phyloP scores from a whole-genome alignment of 2,888 invertebrate genomes.

The Cryptus armator region DNA sequence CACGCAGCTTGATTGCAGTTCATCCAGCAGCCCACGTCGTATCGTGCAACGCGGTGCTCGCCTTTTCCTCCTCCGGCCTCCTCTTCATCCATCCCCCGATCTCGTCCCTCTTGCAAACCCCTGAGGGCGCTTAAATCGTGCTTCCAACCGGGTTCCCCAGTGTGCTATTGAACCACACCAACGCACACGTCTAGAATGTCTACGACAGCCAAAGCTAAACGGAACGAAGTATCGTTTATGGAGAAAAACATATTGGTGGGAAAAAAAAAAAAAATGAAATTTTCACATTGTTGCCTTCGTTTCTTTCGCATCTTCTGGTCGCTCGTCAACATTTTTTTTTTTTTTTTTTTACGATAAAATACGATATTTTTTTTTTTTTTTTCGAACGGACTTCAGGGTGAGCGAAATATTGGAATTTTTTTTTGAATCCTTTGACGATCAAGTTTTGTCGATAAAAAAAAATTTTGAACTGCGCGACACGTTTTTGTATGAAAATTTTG shows the following conservation, averaged over 20 bases:
- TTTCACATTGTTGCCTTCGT: neutral
- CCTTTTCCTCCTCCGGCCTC: conserved; percentile 33
- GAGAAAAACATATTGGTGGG: neutral
- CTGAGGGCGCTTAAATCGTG: conserved; percentile 56
- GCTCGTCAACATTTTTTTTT: no score
- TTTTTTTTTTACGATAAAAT: no score
- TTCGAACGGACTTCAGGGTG: no score
- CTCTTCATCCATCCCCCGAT: conserved; percentile 6
- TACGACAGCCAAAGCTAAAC: conserved; percentile 9
- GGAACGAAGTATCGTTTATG: neutral
- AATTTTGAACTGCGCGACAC: no score
- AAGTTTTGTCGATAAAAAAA: neutral
- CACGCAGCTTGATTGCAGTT: conserved; percentile 64
- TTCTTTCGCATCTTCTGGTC: no score
- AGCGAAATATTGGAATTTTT: neutral
- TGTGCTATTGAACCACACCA: conserved; percentile 40
- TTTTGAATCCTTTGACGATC: neutral
- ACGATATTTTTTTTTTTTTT: no score
- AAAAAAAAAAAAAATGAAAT: neutral
- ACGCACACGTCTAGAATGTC: conserved; percentile 1
- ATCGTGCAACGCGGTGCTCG: conserved; percentile 8
- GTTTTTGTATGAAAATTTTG: no score
- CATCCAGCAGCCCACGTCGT: conserved; percentile 44
- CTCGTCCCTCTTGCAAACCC: conserved; percentile 45
- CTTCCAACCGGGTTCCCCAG: conserved; percentile 38